These are phyloP conservation scores for Percina caprodes DNA, from an alignment of 2,113 vertebrate species.

Conservation along the genomic window DNA sequence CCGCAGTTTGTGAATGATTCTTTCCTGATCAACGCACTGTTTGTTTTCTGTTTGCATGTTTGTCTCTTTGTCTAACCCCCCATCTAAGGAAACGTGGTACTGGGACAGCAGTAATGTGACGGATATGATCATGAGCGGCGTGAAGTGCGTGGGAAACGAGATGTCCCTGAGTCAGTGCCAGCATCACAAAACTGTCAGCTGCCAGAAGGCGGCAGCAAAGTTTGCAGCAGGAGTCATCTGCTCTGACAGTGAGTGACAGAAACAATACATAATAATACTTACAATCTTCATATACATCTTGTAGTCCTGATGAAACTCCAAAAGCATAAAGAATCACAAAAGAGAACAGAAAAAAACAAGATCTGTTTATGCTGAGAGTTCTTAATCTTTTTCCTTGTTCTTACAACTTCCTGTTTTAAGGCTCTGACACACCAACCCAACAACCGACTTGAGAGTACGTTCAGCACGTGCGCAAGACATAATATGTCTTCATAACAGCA, in stretches of 20 bases:
- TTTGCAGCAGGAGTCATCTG: conserved; percentile 97
- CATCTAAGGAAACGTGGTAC: conserved; percentile 96
- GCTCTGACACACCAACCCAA: no score
- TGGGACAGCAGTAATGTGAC: conserved; percentile 95
- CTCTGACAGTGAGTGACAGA: conserved; percentile 91
- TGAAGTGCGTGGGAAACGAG: conserved; percentile 91
- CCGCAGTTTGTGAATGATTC: not conserved
- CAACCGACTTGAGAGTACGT: no score
- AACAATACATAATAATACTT: no score
- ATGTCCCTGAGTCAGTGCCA: conserved; percentile 92
- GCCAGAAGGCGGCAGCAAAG: conserved; percentile 87
- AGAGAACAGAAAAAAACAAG: not conserved
- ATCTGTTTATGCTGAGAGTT: not conserved
- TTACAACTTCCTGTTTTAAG: no score
- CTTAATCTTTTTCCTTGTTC: no score
- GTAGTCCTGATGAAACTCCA: not conserved
- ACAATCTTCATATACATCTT: no score
- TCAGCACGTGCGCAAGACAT: no score
- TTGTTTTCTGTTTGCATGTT: conserved; percentile 5
- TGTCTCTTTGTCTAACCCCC: conserved; percentile 12
- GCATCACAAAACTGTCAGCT: conserved; percentile 88
- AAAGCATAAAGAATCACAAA: not conserved
- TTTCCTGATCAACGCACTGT: conserved; percentile 13
- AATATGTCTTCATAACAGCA: no score
- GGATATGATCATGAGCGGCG: conserved; percentile 93